Evolutionary conservation across 1,140 invertebrate genomes (phyloP).

Genomic region (Homarus americanus): DNA sequence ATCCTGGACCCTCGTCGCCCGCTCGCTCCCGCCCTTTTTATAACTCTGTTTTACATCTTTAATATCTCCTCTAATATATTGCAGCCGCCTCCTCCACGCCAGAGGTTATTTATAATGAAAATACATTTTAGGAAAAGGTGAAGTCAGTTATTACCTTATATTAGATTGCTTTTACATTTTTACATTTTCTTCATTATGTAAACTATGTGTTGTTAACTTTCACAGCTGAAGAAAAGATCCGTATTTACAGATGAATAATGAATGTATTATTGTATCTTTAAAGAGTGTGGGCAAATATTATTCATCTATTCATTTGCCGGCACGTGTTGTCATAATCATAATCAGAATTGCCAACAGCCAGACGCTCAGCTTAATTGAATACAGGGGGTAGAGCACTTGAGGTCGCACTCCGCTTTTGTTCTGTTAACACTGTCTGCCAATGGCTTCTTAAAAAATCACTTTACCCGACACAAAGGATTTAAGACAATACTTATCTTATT

Average conservation of each 20-base stretch:
- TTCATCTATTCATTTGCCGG: background rate
- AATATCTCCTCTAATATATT: slow-evolving; percentile 10
- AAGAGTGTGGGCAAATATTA: background rate
- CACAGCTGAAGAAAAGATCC: too few relatives aligned
- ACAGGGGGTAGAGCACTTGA: background rate
- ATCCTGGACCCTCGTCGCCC: background rate
- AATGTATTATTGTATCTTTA: background rate
- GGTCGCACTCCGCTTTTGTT: background rate
- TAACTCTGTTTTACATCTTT: slow-evolving; percentile 16
- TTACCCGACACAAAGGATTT: too few relatives aligned
- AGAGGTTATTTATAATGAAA: too few relatives aligned
- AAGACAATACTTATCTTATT: too few relatives aligned
- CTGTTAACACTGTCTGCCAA: background rate
- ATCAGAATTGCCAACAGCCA: background rate
- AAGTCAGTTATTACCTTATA: too few relatives aligned
- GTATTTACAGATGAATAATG: background rate
- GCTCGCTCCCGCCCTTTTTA: background rate
- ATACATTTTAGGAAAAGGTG: too few relatives aligned
- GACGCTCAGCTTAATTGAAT: background rate
- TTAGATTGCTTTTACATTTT: too few relatives aligned
- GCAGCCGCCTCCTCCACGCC: background rate
- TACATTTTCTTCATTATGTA: too few relatives aligned
- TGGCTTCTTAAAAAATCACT: too few relatives aligned
- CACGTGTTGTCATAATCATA: background rate
- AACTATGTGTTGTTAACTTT: too few relatives aligned